Conservation (phyloP, 2,797 vertebrate species). For the Sparidentex hasta region DNA sequence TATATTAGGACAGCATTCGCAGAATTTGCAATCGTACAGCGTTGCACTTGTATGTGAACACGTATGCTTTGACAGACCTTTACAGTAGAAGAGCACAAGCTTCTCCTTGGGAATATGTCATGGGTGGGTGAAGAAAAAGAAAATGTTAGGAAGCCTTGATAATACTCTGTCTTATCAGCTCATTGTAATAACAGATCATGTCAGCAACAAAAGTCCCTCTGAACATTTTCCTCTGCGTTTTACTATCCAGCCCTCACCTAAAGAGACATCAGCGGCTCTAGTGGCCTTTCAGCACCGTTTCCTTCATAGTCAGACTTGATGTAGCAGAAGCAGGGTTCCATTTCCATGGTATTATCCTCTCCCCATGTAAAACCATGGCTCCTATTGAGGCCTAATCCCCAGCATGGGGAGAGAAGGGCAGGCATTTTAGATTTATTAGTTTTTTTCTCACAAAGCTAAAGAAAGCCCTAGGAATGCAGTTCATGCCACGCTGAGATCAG, state of each 20-base stretch:
- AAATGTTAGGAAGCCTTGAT: not conserved
- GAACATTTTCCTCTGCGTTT: slow-evolving; percentile 60
- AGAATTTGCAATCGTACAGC: slow-evolving; percentile 35
- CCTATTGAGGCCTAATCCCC: slow-evolving; percentile 76
- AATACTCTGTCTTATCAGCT: slow-evolving; percentile 20
- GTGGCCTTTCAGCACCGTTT: slow-evolving; percentile 62
- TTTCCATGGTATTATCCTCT: slow-evolving; percentile 78
- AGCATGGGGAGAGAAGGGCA: slow-evolving; percentile 67
- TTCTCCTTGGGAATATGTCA: slow-evolving; percentile 7
- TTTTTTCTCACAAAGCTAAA: slow-evolving; percentile 74
- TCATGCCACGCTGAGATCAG: slow-evolving; percentile 76
- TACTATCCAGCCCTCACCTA: slow-evolving; percentile 48
- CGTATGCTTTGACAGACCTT: slow-evolving; percentile 6
- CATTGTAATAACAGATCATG: slow-evolving; percentile 43
- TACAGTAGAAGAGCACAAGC: not conserved
- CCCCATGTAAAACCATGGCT: slow-evolving; percentile 76
- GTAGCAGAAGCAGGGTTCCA: slow-evolving; percentile 71
- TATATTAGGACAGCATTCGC: slow-evolving; percentile 41
- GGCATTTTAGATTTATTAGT: slow-evolving; percentile 79
- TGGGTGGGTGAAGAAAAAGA: not conserved
- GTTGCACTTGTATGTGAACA: not conserved
- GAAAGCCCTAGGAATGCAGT: slow-evolving; percentile 77
- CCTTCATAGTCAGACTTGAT: slow-evolving; percentile 53
- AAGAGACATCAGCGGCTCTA: slow-evolving; percentile 65
- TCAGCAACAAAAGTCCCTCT: slow-evolving; percentile 39